phyloP scores from a whole-genome alignment of 2,888 invertebrate species.

The Trimorus sp. region DNA sequence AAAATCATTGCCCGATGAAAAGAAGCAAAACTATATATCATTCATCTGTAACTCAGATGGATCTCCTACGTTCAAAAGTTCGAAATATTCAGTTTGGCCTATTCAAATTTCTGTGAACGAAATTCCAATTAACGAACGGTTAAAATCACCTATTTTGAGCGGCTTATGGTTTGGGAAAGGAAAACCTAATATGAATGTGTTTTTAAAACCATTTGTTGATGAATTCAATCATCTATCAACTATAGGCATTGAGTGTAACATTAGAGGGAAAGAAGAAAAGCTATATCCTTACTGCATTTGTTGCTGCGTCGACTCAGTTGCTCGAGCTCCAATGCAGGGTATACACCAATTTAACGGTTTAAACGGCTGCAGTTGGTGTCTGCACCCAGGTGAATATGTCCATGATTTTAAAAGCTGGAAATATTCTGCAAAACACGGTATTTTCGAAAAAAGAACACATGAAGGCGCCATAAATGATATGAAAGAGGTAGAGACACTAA shows the following conservation, averaged over 20 bases:
- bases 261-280: constrained; percentile 23
- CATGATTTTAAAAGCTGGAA: no score
- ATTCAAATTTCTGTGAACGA: constrained; percentile 44
- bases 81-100: no score
- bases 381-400: constrained; percentile 27
- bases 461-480: constrained; percentile 3
- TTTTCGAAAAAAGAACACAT: constrained; percentile 22
- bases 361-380: no score
- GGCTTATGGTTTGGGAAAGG: constrained; percentile 48
- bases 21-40: constrained; percentile 12
- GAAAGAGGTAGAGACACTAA: background rate
- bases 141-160: constrained; percentile 30
- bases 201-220: constrained; percentile 44
- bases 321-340: no score
- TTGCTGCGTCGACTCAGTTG: no score
- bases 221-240: constrained; percentile 36
- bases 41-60: constrained; percentile 47
- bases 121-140: constrained; percentile 21
- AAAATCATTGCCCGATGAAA: background rate
- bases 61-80: constrained; percentile 23
- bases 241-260: constrained; percentile 36
- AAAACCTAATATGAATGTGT: constrained; percentile 49
- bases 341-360: no score
- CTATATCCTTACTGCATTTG: constrained; percentile 35
- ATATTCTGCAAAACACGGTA: background rate